phyloP scores from a whole-genome alignment of 1,140 invertebrate genomes.

The Riptortus pedestris region DNA sequence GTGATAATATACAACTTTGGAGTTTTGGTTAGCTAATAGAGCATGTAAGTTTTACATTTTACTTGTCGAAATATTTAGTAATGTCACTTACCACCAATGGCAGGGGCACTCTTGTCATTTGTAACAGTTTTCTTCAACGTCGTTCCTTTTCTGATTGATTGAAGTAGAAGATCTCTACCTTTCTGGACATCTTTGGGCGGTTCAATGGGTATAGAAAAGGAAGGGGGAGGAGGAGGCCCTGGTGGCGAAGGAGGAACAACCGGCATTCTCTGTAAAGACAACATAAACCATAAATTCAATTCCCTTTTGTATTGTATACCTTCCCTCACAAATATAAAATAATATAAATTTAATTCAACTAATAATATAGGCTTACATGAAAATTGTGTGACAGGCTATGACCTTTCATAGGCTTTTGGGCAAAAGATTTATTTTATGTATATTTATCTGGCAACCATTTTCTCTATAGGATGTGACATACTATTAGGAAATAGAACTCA shows the following conservation, averaged over 20 bases:
- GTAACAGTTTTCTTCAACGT: slow-evolving; percentile 76
- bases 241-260: slow-evolving; percentile 28
- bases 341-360: too few relatives aligned
- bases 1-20: too few relatives aligned
- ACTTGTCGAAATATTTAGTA: too few relatives aligned
- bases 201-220: slow-evolving; percentile 41
- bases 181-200: slow-evolving; percentile 39
- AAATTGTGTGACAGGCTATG: too few relatives aligned
- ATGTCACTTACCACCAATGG: slow-evolving; percentile 58
- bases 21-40: too few relatives aligned
- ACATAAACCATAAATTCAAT: not conserved
- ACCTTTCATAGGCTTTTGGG: too few relatives aligned
- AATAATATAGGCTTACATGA: too few relatives aligned
- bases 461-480: too few relatives aligned
- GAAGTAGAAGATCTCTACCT: slow-evolving; percentile 54
- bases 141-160: slow-evolving; percentile 70
- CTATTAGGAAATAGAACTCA: too few relatives aligned
- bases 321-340: not conserved
- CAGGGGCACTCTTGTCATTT: slow-evolving; percentile 76
- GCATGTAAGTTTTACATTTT: too few relatives aligned
- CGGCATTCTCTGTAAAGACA: not conserved
- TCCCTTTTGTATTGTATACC: not conserved
- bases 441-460: too few relatives aligned
- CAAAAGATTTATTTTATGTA: too few relatives aligned
- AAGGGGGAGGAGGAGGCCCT: slow-evolving; percentile 51